Percentiles rank a stretch among this genome's conserved stretches.
phyloP scores from a whole-genome alignment of 30 jellyfish, hydroid and myxozoan genomes.

The Calvadosia cruxmelitensis region DNA sequence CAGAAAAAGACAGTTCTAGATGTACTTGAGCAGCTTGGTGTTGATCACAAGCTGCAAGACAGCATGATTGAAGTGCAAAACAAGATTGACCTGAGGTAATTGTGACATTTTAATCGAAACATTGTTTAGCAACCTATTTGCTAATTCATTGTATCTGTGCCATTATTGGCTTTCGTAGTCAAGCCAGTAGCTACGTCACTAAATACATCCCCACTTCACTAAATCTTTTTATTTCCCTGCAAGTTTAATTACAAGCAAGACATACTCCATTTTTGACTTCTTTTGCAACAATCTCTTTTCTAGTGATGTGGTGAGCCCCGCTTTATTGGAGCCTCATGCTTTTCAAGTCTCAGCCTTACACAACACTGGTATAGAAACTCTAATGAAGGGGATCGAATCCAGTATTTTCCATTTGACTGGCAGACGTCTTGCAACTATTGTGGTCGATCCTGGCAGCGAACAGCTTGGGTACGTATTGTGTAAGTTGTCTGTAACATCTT shows the following conservation, averaged over 20 bases:
- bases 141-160: too few species aligned
- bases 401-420: conserved; percentile 43
- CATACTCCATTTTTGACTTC: background rate
- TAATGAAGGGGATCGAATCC: conserved; percentile 27
- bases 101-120: too few species aligned
- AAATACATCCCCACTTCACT: background rate
- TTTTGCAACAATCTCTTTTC: background rate
- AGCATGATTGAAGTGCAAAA: conserved; percentile 80
- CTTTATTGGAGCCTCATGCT: background rate
- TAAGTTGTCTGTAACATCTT: too few species aligned
- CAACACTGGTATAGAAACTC: conserved; percentile 53
- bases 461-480: conserved; percentile 44
- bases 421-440: conserved; percentile 16
- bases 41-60: conserved; percentile 26
- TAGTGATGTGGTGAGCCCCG: background rate
- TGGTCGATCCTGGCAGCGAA: conserved; percentile 52
- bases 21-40: conserved; percentile 45
- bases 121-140: too few species aligned
- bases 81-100: conserved; percentile 78
- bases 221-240: background rate
- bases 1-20: conserved; percentile 75
- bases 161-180: too few species aligned
- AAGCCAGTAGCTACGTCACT: background rate
- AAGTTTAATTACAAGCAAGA: background rate
- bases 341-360: conserved; percentile 52